A percentile compares a stretch with the other conserved stretches of the same genome.
These are phyloP conservation scores for Zapus hudsonius DNA, from an alignment of 2,113 vertebrate genomes.

Conservation along the genomic window DNA sequence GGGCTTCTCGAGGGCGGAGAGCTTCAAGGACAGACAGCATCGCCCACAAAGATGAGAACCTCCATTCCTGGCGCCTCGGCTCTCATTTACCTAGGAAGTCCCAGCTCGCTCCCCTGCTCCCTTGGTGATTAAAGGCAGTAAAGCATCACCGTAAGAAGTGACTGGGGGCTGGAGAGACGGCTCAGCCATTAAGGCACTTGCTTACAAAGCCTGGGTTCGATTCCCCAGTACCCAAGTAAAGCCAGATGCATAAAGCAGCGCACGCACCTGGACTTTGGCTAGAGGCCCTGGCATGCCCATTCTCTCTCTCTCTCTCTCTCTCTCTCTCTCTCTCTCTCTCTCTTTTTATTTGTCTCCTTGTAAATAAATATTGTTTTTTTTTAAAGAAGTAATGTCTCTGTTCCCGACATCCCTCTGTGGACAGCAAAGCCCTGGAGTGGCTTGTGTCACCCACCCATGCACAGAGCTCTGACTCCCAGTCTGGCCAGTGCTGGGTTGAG, in stretches of 20 bases:
- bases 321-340: too few species aligned
- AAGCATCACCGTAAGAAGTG: not conserved
- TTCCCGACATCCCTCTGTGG: slow-evolving; percentile 86
- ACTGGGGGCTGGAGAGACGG: too few species aligned
- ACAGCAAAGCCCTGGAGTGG: slow-evolving; percentile 87
- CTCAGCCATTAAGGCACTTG: too few species aligned
- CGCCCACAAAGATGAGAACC: slow-evolving; percentile 46
- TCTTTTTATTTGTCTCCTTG: too few species aligned
- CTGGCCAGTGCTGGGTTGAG: not conserved
- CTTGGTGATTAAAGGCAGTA: slow-evolving; percentile 80
- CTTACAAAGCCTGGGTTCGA: too few species aligned
- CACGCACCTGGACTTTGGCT: too few species aligned
- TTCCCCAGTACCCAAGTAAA: too few species aligned
- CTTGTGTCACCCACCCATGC: not conserved
- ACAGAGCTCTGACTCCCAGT: not conserved
- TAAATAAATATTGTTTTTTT: too few species aligned
- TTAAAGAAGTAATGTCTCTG: too few species aligned
- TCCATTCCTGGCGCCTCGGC: slow-evolving; percentile 74
- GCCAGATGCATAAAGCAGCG: too few species aligned
- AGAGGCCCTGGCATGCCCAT: too few species aligned
- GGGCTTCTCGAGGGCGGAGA: slow-evolving; percentile 58
- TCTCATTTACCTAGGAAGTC: slow-evolving; percentile 74
- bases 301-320: too few species aligned
- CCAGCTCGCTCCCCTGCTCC: slow-evolving; percentile 68
- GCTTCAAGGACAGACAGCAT: slow-evolving; percentile 20